Conservation (phyloP, 2,888 invertebrate genomes). For the Hypercompe scribonia region DNA sequence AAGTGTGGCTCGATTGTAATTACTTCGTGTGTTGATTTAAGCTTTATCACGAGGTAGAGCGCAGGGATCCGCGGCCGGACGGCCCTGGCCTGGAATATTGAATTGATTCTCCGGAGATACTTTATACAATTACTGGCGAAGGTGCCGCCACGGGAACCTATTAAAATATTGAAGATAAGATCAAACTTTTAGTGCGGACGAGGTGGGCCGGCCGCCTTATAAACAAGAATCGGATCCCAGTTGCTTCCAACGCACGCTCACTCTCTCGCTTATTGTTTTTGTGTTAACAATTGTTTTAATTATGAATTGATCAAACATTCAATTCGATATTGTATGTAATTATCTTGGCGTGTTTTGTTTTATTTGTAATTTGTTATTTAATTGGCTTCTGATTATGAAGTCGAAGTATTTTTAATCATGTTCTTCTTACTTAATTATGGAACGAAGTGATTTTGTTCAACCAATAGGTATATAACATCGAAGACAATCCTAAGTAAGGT, state of each 20-base stretch:
- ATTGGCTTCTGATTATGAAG: constrained; percentile 79
- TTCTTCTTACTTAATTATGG: constrained; percentile 49
- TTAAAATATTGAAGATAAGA: constrained; percentile 85
- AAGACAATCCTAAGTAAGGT: not conserved
- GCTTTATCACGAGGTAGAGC: constrained; percentile 76
- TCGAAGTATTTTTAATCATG: constrained; percentile 56
- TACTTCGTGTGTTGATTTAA: constrained; percentile 85
- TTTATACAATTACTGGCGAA: constrained; percentile 81
- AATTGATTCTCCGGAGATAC: constrained; percentile 78
- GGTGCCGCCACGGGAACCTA: constrained; percentile 85
- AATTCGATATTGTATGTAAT: constrained; percentile 81
- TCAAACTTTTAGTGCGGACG: constrained; percentile 81
- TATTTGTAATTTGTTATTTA: constrained; percentile 81
- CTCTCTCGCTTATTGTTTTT: constrained; percentile 76
- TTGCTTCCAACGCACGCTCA: constrained; percentile 71
- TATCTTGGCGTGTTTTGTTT: constrained; percentile 74
- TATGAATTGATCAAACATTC: constrained; percentile 82
- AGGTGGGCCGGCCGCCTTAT: constrained; percentile 79
- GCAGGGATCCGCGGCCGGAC: constrained; percentile 60
- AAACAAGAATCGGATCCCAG: constrained; percentile 76
- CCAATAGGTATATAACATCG: not conserved
- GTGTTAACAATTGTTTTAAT: constrained; percentile 84
- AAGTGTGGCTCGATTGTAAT: constrained; percentile 83
- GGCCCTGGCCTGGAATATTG: constrained; percentile 71
- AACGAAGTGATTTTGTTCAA: not conserved